A percentile compares a stretch with the other conserved stretches of the same genome.
phyloP scores from a whole-genome alignment of 2,888 invertebrate genomes.

The Noctua pronuba region DNA sequence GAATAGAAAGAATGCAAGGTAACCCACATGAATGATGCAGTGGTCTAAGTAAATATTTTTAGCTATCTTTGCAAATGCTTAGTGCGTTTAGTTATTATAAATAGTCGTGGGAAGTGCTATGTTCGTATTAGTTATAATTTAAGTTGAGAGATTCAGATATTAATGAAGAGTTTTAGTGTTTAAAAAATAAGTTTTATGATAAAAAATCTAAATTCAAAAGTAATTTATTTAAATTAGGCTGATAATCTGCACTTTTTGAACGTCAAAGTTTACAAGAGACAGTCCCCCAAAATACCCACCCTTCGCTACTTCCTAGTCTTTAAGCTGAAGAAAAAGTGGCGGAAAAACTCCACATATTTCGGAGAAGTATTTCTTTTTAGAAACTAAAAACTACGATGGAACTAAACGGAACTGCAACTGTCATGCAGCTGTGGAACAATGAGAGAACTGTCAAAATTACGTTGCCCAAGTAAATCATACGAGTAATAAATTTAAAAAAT shows the following conservation, averaged over 20 bases:
- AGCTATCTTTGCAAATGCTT: constrained; percentile 29
- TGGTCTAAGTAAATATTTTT: background rate
- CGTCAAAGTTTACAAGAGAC: background rate
- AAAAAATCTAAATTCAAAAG: background rate
- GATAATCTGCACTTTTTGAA: too few species aligned
- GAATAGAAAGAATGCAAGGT: background rate
- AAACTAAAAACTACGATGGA: background rate
- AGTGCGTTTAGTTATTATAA: constrained; percentile 23
- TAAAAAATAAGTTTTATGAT: background rate
- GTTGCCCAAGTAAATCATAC: constrained; percentile 55
- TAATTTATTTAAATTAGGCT: too few species aligned
- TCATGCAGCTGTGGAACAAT: constrained; percentile 31
- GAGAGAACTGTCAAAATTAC: constrained; percentile 60
- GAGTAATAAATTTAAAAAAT: constrained; percentile 53
- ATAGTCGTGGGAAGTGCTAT: background rate
- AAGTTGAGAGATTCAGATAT: background rate
- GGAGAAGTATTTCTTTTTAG: background rate
- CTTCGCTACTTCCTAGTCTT: background rate
- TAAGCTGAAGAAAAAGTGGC: background rate
- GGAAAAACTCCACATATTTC: background rate
- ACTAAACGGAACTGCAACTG: constrained; percentile 48
- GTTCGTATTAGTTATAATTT: background rate
- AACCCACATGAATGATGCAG: background rate
- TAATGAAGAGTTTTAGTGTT: background rate
- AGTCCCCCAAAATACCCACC: background rate